Evolutionary conservation across 2,113 vertebrate species (phyloP), one percentile per base, ranked within the genome.

Genomic region (Bungarus multicinctus): DNA sequence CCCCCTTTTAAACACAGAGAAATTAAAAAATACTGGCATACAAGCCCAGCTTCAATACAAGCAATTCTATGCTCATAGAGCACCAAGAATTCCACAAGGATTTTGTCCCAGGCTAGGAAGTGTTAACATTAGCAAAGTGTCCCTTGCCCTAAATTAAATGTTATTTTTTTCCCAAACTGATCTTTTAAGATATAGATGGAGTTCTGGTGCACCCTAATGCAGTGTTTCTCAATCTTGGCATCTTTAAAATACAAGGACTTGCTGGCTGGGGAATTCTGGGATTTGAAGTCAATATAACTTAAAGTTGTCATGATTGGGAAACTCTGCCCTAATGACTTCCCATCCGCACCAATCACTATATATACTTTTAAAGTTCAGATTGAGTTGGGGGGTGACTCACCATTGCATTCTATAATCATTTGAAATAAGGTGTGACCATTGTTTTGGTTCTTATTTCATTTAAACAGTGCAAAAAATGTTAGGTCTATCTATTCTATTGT

Each of bases 371-470:
- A 81, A 81, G 7, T 81, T 81, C 34, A 81, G 69, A 39, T 22
- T 39, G 18, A 81, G 69, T 39, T 69, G n/a, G 1, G n/a, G 10
- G 14, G 16, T 0, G 39, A 55, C 5, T 93, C 43, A 8, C 93
- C 91, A 90, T 87, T 25, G 25, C 60, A 91, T 81, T 92, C 93
- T 95, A 96, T 96, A 95, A 96, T 88, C 57, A 90, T 88, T 94
- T 94, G 93, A 89, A 52, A 45, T 57, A 91, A 3, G 0, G 50
- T 90, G 85, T 92, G 1, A 0, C 30, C 4, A 1, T 58, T 34
- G 64, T 45, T 50, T 91, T 90, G 39, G 58, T 91, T 91, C 74
- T 85, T 93, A 90, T 94, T 93, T 88, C 93, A 87, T 91, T 94
- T 57, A 6, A 23, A 93, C 91, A 94, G 96, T 92, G 92, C 81